These are phyloP conservation scores for Alligator sinensis DNA, from an alignment of 2,113 vertebrate species.

Conservation along the genomic window DNA sequence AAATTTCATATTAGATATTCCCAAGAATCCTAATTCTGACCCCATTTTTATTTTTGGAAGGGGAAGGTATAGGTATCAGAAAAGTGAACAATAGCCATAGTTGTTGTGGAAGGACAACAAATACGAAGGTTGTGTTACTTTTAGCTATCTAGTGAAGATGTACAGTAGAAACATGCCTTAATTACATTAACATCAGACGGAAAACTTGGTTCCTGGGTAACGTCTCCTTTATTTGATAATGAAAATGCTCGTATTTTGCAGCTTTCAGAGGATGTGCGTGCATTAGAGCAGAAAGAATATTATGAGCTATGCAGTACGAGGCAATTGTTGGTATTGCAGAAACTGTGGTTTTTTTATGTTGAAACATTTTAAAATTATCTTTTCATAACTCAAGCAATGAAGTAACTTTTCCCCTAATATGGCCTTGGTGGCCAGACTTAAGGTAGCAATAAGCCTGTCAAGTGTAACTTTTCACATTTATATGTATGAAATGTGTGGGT, in stretches of 20 bases:
- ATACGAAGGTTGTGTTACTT: neutral
- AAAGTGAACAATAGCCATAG: neutral
- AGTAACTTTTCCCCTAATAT: conserved; percentile 56
- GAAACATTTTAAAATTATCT: conserved; percentile 67
- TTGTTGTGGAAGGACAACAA: neutral
- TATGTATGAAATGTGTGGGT: conserved; percentile 7
- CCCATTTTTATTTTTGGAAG: neutral
- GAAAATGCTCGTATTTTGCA: neutral
- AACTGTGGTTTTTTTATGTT: conserved; percentile 49
- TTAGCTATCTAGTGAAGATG: neutral
- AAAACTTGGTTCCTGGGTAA: neutral
- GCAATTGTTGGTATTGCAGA: conserved; percentile 34
- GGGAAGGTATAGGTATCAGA: neutral
- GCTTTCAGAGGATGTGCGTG: conserved; percentile 15
- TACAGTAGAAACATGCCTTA: neutral
- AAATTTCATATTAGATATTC: neutral
- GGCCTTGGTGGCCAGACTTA: conserved; percentile 23
- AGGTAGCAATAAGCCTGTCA: neutral
- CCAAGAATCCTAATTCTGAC: neutral
- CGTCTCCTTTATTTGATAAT: neutral
- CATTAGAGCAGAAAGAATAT: conserved; percentile 35
- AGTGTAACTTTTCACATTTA: neutral
- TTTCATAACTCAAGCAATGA: conserved; percentile 65
- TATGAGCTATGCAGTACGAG: conserved; percentile 42
- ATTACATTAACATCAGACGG: neutral